phyloP scores from a whole-genome alignment of 2,888 invertebrate species.

The Chromoteleia sp. region DNA sequence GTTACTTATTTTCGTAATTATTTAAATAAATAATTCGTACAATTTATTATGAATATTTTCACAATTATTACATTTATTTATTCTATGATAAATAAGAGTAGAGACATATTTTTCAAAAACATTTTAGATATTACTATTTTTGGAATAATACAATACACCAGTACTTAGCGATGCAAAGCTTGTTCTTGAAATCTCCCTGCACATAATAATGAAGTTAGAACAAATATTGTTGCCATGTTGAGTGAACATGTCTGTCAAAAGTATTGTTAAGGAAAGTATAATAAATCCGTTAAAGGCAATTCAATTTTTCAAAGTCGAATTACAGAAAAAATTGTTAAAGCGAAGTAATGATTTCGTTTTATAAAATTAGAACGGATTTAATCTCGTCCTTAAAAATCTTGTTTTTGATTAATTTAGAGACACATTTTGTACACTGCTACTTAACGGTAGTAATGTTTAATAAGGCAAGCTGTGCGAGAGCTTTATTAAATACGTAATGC shows the following conservation, averaged over 20 bases:
- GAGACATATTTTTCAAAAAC: conserved; percentile 1
- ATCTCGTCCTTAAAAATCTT: too few relatives aligned
- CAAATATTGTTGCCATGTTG: conserved; percentile 37
- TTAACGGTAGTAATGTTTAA: neutral
- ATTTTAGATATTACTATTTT: conserved; percentile 24
- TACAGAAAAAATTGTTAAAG: neutral
- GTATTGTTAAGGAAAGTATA: conserved; percentile 14
- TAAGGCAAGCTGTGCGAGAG: neutral
- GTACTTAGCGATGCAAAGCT: conserved; percentile 35
- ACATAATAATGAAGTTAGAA: conserved; percentile 43
- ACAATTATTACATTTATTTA: too few relatives aligned
- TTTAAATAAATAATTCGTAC: too few relatives aligned
- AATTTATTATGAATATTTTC: too few relatives aligned
- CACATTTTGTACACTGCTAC: too few relatives aligned
- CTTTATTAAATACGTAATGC: neutral
- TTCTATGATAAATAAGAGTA: too few relatives aligned
- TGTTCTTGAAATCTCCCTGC: conserved; percentile 42
- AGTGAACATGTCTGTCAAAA: conserved; percentile 43
- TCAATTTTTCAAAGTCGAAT: conserved; percentile 12
- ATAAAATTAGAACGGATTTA: neutral
- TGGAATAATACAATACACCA: conserved; percentile 7
- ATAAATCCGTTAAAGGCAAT: conserved; percentile 8
- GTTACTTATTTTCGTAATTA: too few relatives aligned
- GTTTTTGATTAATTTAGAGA: too few relatives aligned
- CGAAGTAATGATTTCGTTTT: neutral